Conservation (phyloP, 2,888 invertebrate genomes). For the Ormia ochracea region DNA sequence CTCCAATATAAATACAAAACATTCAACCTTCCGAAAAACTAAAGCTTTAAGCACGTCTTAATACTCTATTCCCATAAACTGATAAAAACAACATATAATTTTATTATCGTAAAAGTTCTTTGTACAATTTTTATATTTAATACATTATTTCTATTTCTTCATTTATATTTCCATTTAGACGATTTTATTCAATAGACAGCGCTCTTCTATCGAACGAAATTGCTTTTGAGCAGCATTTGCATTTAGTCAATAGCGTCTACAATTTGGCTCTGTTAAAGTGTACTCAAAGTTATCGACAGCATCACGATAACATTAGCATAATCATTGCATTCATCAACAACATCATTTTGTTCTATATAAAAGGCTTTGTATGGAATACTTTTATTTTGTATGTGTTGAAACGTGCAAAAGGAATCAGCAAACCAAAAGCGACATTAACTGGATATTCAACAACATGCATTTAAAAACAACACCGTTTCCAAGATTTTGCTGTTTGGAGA, state of each 20-base stretch:
- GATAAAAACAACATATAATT: slow-evolving; percentile 5
- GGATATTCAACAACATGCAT: background rate
- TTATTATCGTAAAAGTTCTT: slow-evolving; percentile 36
- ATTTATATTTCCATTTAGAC: slow-evolving; percentile 1
- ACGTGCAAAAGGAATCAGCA: background rate
- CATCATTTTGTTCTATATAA: background rate
- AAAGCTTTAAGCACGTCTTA: too few species aligned
- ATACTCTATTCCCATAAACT: too few species aligned
- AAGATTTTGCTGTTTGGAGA: too few species aligned
- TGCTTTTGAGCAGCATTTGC: slow-evolving; percentile 58
- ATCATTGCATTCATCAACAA: background rate
- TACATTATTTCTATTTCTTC: background rate
- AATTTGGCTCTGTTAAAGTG: slow-evolving; percentile 23
- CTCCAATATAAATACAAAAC: too few species aligned
- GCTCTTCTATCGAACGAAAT: slow-evolving; percentile 34
- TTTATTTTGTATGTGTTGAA: background rate
- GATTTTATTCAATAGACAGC: slow-evolving; percentile 31
- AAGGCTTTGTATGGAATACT: background rate
- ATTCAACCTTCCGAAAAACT: too few species aligned
- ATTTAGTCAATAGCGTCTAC: slow-evolving; percentile 50
- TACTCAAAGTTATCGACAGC: slow-evolving; percentile 24
- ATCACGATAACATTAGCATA: too few species aligned
- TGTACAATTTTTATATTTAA: slow-evolving; percentile 11
- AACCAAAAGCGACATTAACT: background rate
- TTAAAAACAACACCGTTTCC: slow-evolving; percentile 3